A percentile compares a stretch with the other conserved stretches of the same genome.
Conservation (phyloP, 2,797 vertebrate species). For the Ataeniobius toweri region DNA sequence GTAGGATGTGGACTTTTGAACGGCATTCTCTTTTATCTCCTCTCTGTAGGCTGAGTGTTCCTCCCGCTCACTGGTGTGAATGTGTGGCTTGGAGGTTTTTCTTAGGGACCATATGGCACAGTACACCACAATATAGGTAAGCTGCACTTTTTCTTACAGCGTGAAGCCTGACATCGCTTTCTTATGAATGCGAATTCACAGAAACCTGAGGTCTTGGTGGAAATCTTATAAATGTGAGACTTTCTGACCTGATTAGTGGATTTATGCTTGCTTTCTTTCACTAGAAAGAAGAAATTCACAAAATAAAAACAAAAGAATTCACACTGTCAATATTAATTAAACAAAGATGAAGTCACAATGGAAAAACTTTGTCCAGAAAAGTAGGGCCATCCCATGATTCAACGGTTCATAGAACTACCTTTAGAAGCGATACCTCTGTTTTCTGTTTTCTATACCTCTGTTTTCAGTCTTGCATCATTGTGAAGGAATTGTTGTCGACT, state of each 20-base stretch:
- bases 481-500: not conserved
- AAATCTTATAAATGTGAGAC: conserved; percentile 22
- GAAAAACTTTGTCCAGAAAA: not conserved
- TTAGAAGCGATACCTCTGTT: not conserved
- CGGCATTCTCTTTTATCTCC: not conserved
- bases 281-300: not conserved
- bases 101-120: conserved; percentile 75
- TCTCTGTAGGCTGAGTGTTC: conserved; percentile 40
- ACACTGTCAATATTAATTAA: not conserved
- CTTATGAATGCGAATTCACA: conserved; percentile 17
- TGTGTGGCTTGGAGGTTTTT: conserved; percentile 63
- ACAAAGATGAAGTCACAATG: not conserved
- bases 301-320: not conserved
- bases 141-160: conserved; percentile 1
- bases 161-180: conserved; percentile 5
- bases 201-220: not conserved
- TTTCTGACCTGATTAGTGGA: conserved; percentile 20
- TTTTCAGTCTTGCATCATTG: not conserved
- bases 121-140: conserved; percentile 75
- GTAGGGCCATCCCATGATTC: not conserved
- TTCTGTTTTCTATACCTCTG: not conserved
- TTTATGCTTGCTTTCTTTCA: not conserved
- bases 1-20: not conserved
- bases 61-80: conserved; percentile 46
- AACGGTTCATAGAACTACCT: not conserved